Evolutionary conservation across 2,797 vertebrate species (phyloP).

Genomic region (Gallinago solitaria): DNA sequence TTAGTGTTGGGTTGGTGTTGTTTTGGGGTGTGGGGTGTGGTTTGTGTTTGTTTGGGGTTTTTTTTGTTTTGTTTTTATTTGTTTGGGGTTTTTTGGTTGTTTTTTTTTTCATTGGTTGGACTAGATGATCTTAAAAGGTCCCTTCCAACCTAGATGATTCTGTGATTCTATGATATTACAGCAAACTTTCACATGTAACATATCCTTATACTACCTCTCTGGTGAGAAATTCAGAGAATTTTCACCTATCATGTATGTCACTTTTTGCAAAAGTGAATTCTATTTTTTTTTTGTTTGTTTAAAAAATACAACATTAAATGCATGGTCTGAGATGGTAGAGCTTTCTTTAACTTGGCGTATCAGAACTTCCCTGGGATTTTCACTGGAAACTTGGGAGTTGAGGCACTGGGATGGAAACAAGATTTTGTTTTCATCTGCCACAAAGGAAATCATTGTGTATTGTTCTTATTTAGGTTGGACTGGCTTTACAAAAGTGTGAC

Average conservation of each 20-base stretch:
- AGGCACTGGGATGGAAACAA: background rate
- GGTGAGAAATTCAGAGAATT: background rate
- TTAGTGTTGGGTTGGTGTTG: too few species aligned
- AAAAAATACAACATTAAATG: background rate
- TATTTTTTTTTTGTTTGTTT: background rate
- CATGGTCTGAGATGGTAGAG: background rate
- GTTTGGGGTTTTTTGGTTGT: too few species aligned
- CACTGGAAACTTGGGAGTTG: background rate
- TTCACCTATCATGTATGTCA: background rate
- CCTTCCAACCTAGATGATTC: too few species aligned
- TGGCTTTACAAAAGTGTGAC: background rate
- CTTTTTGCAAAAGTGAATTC: background rate
- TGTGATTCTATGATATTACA: background rate
- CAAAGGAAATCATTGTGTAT: background rate
- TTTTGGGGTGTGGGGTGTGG: too few species aligned
- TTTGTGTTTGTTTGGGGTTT: too few species aligned
- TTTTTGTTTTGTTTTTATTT: too few species aligned
- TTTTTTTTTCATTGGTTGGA: too few species aligned
- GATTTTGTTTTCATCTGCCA: background rate
- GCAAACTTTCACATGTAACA: background rate
- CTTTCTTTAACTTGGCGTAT: background rate
- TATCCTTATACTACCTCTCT: background rate
- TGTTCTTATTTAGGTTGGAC: background rate
- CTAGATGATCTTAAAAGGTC: too few species aligned
- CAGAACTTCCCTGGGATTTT: background rate